These are phyloP conservation scores for Ardeotis arabs DNA, from an alignment of 2,113 vertebrate genomes.

Conservation along the genomic window DNA sequence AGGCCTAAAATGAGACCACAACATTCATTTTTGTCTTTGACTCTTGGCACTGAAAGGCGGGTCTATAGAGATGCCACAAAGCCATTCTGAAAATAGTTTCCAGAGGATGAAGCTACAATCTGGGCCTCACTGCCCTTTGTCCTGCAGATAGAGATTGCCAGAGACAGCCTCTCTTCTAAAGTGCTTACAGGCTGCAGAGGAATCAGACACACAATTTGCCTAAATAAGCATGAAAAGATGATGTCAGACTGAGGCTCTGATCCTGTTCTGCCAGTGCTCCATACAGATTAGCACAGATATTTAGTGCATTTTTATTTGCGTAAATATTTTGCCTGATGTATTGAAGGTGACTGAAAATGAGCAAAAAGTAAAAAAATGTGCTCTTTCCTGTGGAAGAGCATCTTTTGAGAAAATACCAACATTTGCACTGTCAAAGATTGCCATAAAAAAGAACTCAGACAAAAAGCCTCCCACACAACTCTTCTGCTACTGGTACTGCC, in stretches of 20 bases:
- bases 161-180: not conserved
- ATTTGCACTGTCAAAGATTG: not conserved
- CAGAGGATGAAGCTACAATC: not conserved
- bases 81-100: not conserved
- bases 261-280: not conserved
- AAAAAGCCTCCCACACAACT: not conserved
- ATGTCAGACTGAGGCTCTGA: not conserved
- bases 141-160: not conserved
- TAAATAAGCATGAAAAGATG: not conserved
- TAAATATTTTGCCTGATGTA: not conserved
- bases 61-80: not conserved
- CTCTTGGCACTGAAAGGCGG: not conserved
- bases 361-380: not conserved
- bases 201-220: not conserved
- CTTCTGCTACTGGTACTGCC: not conserved
- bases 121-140: not conserved
- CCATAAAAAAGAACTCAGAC: accelerated
- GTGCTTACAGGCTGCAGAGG: not conserved
- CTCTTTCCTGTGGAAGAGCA: not conserved
- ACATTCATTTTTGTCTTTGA: not conserved
- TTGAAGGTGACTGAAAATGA: not conserved
- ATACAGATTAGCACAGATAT: not conserved
- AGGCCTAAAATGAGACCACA: not conserved
- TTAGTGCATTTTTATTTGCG: not conserved
- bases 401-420: not conserved